Conservation (phyloP, 1,140 invertebrate genomes). For the Branchinecta lindahli region DNA sequence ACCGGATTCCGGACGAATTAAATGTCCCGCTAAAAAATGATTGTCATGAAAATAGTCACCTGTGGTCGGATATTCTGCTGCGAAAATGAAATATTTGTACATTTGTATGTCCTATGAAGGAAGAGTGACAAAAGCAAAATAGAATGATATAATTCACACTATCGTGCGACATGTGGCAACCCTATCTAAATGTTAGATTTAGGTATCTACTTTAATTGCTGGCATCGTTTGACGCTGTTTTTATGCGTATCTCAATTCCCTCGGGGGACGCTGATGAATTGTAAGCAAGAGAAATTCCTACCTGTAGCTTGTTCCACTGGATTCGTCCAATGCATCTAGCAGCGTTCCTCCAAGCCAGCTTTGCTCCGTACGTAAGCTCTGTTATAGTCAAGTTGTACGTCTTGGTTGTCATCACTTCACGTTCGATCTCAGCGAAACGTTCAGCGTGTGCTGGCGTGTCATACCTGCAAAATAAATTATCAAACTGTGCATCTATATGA, state of each 20-base stretch:
- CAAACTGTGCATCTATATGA: background rate
- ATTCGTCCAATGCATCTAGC: constrained; percentile 38
- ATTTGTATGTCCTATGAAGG: too few species aligned
- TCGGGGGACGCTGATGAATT: too few species aligned
- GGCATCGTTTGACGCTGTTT: too few species aligned
- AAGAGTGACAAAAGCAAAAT: too few species aligned
- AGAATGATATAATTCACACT: too few species aligned
- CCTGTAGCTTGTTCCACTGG: constrained; percentile 38
- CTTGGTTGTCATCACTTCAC: constrained; percentile 32
- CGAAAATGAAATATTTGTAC: too few species aligned
- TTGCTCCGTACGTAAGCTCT: constrained; percentile 36
- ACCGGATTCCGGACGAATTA: too few species aligned
- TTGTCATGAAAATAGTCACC: too few species aligned
- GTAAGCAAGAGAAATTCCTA: constrained; percentile 21
- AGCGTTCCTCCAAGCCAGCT: constrained; percentile 38
- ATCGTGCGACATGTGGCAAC: background rate
- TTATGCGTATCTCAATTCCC: background rate
- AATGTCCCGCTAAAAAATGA: too few species aligned
- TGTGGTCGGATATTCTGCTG: too few species aligned
- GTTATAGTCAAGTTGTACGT: constrained; percentile 34
- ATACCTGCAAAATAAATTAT: constrained; percentile 51
- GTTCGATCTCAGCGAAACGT: constrained; percentile 60
- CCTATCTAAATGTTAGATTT: too few species aligned
- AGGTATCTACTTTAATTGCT: too few species aligned
- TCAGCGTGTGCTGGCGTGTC: constrained; percentile 33